Evolutionary conservation across 1,140 invertebrate genomes (phyloP).

Genomic region (Penaeus japonicus): DNA sequence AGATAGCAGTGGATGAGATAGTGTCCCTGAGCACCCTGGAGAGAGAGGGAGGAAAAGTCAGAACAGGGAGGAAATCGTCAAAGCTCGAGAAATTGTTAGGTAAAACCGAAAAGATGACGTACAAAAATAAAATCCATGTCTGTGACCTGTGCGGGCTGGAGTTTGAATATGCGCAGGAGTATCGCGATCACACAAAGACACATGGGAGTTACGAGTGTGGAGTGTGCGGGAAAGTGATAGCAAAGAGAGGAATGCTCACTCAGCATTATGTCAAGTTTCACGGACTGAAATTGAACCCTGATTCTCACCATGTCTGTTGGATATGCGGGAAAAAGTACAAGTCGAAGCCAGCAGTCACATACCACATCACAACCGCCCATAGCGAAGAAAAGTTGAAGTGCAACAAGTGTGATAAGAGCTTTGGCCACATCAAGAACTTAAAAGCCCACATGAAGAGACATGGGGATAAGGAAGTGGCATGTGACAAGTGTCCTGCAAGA

Average conservation of each 20-base stretch:
- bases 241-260: slow-evolving; percentile 26
- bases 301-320: slow-evolving; percentile 26
- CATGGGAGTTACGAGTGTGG: slow-evolving; percentile 29
- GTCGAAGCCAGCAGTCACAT: slow-evolving; percentile 32
- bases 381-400: slow-evolving; percentile 2
- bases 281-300: slow-evolving; percentile 20
- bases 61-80: not conserved
- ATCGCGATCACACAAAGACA: slow-evolving; percentile 20
- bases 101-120: slow-evolving; percentile 2
- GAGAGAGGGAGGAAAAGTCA: slow-evolving; percentile 11
- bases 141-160: slow-evolving; percentile 17
- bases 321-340: slow-evolving; percentile 28
- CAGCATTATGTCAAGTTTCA: slow-evolving; percentile 37
- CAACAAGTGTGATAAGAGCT: slow-evolving; percentile 1
- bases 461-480: slow-evolving; percentile 26
- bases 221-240: slow-evolving; percentile 21
- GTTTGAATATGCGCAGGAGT: slow-evolving; percentile 31
- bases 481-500: slow-evolving; percentile 25
- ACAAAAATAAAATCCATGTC: slow-evolving; percentile 1
- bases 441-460: slow-evolving; percentile 37
- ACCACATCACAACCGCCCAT: slow-evolving; percentile 28
- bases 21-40: not conserved
- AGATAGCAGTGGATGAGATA: slow-evolving; percentile 7
- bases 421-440: slow-evolving; percentile 19
- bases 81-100: not conserved